Percentiles rank a stretch among this genome's conserved stretches.
phyloP scores from a whole-genome alignment of 2,113 vertebrate genomes.

The Phrynosoma blainvillii region DNA sequence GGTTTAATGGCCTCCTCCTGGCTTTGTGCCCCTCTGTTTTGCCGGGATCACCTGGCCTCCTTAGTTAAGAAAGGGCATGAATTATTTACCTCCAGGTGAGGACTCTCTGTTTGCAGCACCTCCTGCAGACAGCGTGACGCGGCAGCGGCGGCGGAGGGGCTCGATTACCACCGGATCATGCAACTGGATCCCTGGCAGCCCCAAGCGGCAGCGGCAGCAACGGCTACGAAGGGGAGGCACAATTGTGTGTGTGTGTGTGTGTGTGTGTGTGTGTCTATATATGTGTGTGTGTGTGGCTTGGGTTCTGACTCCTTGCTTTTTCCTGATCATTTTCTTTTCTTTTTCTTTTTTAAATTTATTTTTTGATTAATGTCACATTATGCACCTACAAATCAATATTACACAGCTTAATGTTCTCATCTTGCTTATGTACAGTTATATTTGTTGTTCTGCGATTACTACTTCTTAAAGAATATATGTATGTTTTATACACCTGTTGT shows the following conservation, averaged over 20 bases:
- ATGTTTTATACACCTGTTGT: too few relatives aligned
- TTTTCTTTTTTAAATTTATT: too few relatives aligned
- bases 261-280: too few relatives aligned
- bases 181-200: slow-evolving; percentile 57
- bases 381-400: too few relatives aligned
- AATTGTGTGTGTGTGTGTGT: too few relatives aligned
- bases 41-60: slow-evolving; percentile 25
- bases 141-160: slow-evolving; percentile 10
- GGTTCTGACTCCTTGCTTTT: too few relatives aligned
- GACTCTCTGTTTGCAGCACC: slow-evolving; percentile 27
- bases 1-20: slow-evolving; percentile 12
- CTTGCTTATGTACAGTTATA: too few relatives aligned
- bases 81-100: slow-evolving; percentile 66
- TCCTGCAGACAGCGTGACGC: neutral
- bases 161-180: slow-evolving; percentile 56
- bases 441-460: too few relatives aligned
- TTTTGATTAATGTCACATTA: too few relatives aligned
- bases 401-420: too few relatives aligned
- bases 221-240: neutral
- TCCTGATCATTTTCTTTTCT: too few relatives aligned
- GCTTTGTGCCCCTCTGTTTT: slow-evolving; percentile 1
- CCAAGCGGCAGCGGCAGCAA: neutral
- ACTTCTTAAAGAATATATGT: too few relatives aligned
- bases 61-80: slow-evolving; percentile 48
- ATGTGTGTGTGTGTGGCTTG: neutral